Evolutionary conservation across 2,797 vertebrate genomes (phyloP).

Genomic region (Orestias chungarensis): DNA sequence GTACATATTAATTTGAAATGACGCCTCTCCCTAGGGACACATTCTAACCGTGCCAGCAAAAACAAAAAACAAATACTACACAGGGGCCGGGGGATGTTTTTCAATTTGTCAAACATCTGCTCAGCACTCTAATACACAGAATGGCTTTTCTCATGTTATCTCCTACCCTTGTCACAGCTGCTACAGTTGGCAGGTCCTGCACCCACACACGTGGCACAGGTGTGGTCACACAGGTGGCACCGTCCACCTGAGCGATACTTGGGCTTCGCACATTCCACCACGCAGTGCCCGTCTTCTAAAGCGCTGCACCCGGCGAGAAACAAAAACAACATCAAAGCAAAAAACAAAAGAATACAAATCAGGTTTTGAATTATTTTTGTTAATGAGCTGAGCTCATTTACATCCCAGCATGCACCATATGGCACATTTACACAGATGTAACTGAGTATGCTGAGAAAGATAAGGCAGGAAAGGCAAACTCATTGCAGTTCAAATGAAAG

Average conservation of each 20-base stretch:
- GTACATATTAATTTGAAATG: neutral
- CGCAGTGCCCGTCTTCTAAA: constrained; percentile 84
- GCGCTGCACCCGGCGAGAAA: constrained; percentile 68
- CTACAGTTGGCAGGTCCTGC: constrained; percentile 84
- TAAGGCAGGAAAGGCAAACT: neutral
- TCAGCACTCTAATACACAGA: neutral
- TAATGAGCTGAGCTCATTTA: constrained; percentile 29
- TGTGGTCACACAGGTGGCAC: constrained; percentile 90
- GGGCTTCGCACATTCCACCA: constrained; percentile 79
- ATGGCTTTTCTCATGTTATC: neutral
- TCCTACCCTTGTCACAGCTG: constrained; percentile 87
- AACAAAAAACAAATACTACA: neutral
- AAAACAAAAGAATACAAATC: neutral
- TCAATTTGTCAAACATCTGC: constrained; percentile 6
- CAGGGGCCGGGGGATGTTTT: neutral
- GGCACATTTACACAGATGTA: constrained; percentile 33
- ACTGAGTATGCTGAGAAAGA: constrained; percentile 29
- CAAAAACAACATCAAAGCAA: neutral
- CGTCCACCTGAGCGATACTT: constrained; percentile 83
- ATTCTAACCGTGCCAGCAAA: neutral
- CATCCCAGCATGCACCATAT: constrained; percentile 38
- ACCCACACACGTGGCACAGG: constrained; percentile 86
- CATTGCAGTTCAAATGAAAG: constrained; percentile 10
- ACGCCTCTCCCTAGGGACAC: neutral
- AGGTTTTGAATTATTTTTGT: constrained; percentile 30